Evolutionary conservation across 2,797 vertebrate genomes (phyloP).

Genomic region (Onychomys arenicola): DNA sequence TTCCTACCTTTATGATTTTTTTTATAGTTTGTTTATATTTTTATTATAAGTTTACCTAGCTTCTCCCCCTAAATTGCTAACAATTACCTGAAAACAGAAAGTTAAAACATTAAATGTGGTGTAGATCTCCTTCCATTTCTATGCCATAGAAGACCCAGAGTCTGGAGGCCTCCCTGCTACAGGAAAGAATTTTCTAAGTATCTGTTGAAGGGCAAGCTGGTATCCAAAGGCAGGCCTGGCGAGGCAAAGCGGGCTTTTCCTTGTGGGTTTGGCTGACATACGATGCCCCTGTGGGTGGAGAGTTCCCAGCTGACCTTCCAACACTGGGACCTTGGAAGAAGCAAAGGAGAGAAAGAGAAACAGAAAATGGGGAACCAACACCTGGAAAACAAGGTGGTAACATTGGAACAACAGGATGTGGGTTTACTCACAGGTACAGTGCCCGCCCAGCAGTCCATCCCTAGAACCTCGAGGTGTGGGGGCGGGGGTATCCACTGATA

Average conservation of each 20-base stretch:
- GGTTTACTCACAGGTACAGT: not conserved
- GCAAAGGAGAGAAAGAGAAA: not conserved
- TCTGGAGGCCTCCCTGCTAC: not conserved
- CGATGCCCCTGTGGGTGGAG: not conserved
- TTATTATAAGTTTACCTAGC: conserved; percentile 3
- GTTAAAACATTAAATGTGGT: not conserved
- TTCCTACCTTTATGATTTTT: not conserved
- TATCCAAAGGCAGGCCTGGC: not conserved
- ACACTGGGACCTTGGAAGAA: not conserved
- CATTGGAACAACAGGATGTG: too few species aligned
- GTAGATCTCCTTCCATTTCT: not conserved
- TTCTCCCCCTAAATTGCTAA: not conserved
- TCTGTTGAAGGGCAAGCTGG: not conserved
- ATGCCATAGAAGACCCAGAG: not conserved
- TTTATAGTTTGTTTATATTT: conserved; percentile 11
- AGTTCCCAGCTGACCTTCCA: not conserved
- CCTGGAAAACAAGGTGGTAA: not conserved
- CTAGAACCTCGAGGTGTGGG: not conserved
- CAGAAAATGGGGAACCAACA: not conserved
- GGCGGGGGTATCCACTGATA: too few species aligned
- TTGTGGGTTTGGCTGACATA: not conserved
- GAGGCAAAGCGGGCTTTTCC: not conserved
- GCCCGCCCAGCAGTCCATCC: not conserved
- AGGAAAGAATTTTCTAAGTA: not conserved
- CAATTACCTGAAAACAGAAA: not conserved